A percentile compares a stretch with the other conserved stretches of the same genome.
Conservation (phyloP, 2,113 vertebrate genomes). For the Pogonocichla stellata region DNA sequence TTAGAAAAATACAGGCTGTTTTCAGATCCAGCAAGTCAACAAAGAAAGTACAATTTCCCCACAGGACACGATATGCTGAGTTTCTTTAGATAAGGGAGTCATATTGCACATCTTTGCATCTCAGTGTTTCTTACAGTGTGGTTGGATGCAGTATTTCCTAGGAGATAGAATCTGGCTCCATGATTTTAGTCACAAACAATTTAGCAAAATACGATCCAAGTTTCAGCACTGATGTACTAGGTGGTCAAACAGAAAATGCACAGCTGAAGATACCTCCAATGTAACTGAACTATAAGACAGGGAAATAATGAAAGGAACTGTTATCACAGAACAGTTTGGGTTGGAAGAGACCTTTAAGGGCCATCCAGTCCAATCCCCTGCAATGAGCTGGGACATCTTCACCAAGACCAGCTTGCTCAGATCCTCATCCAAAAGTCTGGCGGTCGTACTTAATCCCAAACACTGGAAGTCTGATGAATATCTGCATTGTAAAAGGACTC, state of each 20-base stretch:
- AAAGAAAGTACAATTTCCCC: background rate
- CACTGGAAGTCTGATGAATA: background rate
- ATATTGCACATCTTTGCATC: background rate
- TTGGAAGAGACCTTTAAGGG: background rate
- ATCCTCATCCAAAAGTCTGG: background rate
- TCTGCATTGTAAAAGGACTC: background rate
- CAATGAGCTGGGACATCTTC: background rate
- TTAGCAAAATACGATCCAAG: background rate
- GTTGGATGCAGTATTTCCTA: background rate
- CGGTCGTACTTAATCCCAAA: background rate
- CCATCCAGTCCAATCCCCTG: background rate
- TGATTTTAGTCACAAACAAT: background rate
- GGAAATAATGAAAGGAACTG: background rate
- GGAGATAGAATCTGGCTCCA: background rate
- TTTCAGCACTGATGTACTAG: background rate
- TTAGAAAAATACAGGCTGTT: background rate
- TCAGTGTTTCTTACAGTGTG: background rate
- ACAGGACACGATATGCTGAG: background rate
- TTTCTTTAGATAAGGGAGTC: background rate
- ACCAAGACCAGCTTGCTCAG: background rate
- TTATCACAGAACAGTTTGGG: background rate
- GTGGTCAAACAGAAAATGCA: background rate
- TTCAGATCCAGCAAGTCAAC: background rate
- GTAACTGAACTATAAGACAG: background rate
- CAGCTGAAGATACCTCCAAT: background rate